phyloP scores from a whole-genome alignment of 2,888 invertebrate genomes.

The Xylocampa areola region DNA sequence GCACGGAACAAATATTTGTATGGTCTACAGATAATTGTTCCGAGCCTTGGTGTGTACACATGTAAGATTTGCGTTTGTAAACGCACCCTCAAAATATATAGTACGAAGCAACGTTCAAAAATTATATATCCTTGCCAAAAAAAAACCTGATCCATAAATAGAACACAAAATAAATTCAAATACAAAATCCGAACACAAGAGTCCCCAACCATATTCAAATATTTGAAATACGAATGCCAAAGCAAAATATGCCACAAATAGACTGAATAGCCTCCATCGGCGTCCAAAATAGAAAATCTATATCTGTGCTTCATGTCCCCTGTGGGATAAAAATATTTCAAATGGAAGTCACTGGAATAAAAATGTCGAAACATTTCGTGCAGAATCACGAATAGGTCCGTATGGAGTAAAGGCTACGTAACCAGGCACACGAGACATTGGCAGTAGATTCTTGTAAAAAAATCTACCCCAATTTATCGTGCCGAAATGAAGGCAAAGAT shows the following conservation, averaged over 20 bases:
- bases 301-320: constrained; percentile 20
- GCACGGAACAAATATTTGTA: too few relatives aligned
- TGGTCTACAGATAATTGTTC: too few relatives aligned
- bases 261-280: constrained; percentile 27
- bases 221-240: constrained; percentile 18
- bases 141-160: not conserved
- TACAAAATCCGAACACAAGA: too few relatives aligned
- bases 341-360: constrained; percentile 30
- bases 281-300: constrained; percentile 41
- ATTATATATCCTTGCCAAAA: too few relatives aligned
- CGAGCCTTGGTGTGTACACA: too few relatives aligned
- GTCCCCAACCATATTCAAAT: constrained; percentile 19
- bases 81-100: too few relatives aligned
- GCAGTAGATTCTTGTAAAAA: not conserved
- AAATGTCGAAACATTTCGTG: constrained; percentile 14
- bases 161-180: constrained; percentile 4
- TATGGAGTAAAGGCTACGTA: not conserved
- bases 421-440: not conserved
- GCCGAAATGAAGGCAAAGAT: not conserved
- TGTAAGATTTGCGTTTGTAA: too few relatives aligned
- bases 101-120: too few relatives aligned
- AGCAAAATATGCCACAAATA: constrained; percentile 37
- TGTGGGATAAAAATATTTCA: constrained; percentile 34
- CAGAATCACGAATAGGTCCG: constrained; percentile 3
- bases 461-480: not conserved